phyloP scores from a whole-genome alignment of 2,888 invertebrate genomes.

The Leucoptera coffeella region DNA sequence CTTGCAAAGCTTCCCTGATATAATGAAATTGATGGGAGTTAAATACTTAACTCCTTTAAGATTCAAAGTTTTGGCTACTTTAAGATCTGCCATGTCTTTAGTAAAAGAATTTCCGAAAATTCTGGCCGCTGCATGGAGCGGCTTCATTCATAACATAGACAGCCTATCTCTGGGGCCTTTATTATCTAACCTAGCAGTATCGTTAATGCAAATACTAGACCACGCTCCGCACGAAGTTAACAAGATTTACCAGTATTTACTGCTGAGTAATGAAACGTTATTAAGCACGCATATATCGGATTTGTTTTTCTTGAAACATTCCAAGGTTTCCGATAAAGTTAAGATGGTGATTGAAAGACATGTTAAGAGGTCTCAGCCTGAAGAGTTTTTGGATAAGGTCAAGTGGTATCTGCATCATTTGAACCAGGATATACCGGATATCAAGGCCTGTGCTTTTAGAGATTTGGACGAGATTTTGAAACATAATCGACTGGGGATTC shows the following conservation, averaged over 20 bases:
- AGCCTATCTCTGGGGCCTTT: constrained; percentile 69
- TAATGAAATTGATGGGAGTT: constrained; percentile 76
- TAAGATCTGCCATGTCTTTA: constrained; percentile 68
- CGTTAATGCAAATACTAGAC: constrained; percentile 69
- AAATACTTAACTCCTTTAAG: constrained; percentile 70
- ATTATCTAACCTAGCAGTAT: constrained; percentile 76
- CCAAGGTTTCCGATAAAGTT: constrained; percentile 58
- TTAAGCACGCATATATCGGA: constrained; percentile 69
- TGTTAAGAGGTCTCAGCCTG: constrained; percentile 44
- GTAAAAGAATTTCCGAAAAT: constrained; percentile 62
- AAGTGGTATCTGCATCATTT: constrained; percentile 62
- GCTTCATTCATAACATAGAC: constrained; percentile 72
- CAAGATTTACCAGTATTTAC: constrained; percentile 69
- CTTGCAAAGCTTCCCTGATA: constrained; percentile 64
- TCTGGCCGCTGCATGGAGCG: constrained; percentile 73
- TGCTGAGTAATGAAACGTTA: constrained; percentile 63
- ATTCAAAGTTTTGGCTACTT: constrained; percentile 79
- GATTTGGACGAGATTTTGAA: constrained; percentile 65
- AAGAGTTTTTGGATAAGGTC: constrained; percentile 57
- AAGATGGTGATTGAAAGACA: constrained; percentile 57
- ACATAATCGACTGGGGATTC: constrained; percentile 62
- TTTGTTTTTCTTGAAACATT: constrained; percentile 75
- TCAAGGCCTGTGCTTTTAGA: constrained; percentile 68
- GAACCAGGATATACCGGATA: constrained; percentile 73
- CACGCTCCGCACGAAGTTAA: constrained; percentile 65